A percentile compares a stretch with the other conserved stretches of the same genome.
Evolutionary conservation across 2,888 invertebrate genomes (phyloP).

Genomic region (Drosophila birchii): DNA sequence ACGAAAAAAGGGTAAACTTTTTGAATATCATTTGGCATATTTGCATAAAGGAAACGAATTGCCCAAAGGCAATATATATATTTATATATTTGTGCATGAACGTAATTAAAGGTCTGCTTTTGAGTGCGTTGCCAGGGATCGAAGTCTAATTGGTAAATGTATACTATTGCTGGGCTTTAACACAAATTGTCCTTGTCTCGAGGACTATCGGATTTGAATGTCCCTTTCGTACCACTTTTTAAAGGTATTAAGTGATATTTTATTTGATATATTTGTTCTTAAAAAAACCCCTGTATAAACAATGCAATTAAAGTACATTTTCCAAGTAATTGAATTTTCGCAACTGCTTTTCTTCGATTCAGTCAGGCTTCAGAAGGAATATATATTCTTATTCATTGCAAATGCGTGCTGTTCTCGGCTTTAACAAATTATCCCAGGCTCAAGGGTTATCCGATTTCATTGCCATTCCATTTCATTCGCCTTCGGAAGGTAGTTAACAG

Average conservation of each 20-base stretch:
- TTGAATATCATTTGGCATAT: constrained; percentile 44
- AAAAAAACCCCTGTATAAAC: too few relatives aligned
- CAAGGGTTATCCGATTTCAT: constrained; percentile 31
- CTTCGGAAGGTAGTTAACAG: constrained; percentile 33
- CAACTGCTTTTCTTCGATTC: constrained; percentile 1
- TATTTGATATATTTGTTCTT: too few relatives aligned
- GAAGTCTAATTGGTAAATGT: constrained; percentile 37
- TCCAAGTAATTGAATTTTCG: background rate
- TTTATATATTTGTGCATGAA: constrained; percentile 7
- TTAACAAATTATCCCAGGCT: constrained; percentile 28
- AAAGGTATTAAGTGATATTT: too few relatives aligned
- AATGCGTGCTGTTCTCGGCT: constrained; percentile 4
- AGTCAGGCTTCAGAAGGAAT: too few relatives aligned
- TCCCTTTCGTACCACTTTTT: background rate
- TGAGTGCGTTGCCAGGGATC: constrained; percentile 28
- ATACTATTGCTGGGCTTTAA: constrained; percentile 23
- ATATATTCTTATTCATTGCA: background rate
- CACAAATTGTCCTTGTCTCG: constrained; percentile 4
- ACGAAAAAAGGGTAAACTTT: constrained; percentile 42
- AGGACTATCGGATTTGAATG: constrained; percentile 30
- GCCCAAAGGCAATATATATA: constrained; percentile 21
- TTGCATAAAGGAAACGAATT: constrained; percentile 42
- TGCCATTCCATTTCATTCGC: constrained; percentile 17
- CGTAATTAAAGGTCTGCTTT: constrained; percentile 23
- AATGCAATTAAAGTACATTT: background rate